Evolutionary conservation across 2,888 invertebrate genomes (phyloP), one percentile per base, ranked within the genome.

Genomic region (Perdita meconis): DNA sequence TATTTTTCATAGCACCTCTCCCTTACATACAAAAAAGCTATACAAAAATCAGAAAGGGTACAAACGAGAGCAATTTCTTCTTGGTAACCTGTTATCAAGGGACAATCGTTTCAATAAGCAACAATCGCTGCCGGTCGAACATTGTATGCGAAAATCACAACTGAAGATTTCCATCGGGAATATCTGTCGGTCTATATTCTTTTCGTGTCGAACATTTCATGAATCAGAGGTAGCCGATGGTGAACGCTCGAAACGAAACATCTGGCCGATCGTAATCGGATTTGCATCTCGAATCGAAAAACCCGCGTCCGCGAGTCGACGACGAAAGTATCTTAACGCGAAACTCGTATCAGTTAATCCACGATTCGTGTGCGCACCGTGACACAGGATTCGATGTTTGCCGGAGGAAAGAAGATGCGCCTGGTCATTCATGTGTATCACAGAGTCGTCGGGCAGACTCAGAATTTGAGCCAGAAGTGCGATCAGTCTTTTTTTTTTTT

Each of bases 371-470:
- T 67, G 56, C 40, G 57, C 51, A 19, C 19, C 30, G 6, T 30
- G n/a, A n/a, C 42, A 44, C 6, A 22, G 57, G 40, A 57, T 66
- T 75, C 64, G 64, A 55, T 70, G 75, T 69, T 75, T 44, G 55
- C 56, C n/a, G 16, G 12, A 16, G 66, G 66, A 82, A 81, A 82
- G 78, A 19, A 19, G 51, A 40, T 51, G 36, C 57, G 51, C 51
- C 26, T 38, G 53, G 56, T 74, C 83, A 79, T 83, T 79, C 83
- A 83, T 83, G 81, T 79, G 83, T 79, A 81, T 81, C 68, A 64
- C 53, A 47, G 64, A 80, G 79, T 79, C 83, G 40, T 10, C 10
- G 74, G 70, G 79, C 83, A 61, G 71, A 65, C 74, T 72, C 65
- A 61, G 57, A 64, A 80, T 74, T 66, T 56, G 53, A 22, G 30